Percentiles rank a stretch among this genome's conserved stretches.
phyloP scores from a whole-genome alignment of 1,140 invertebrate genomes.

The Drosophila burlai region DNA sequence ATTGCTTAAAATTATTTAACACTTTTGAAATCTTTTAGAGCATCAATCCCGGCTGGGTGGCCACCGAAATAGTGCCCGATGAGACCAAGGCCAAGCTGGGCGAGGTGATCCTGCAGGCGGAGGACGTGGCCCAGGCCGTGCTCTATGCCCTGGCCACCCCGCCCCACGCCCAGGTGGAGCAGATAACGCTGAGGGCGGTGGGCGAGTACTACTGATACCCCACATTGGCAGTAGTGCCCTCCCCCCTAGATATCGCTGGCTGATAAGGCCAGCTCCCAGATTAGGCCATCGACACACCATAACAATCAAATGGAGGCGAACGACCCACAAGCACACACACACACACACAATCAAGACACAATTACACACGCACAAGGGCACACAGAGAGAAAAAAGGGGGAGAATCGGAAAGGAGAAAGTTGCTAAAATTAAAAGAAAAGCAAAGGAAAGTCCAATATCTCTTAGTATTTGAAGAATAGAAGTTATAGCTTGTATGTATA shows the following conservation, averaged over 20 bases:
- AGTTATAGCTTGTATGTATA: background rate
- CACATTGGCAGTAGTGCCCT: background rate
- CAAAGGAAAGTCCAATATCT: background rate
- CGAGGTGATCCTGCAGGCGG: conserved; percentile 76
- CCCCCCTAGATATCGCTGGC: background rate
- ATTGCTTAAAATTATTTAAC: background rate
- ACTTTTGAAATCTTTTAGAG: conserved; percentile 63
- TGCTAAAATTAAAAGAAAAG: background rate
- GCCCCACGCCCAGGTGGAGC: conserved; percentile 87
- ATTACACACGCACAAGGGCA: background rate
- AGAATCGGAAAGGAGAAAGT: too few relatives aligned
- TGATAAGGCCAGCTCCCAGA: conserved; percentile 10
- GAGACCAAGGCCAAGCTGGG: conserved; percentile 54
- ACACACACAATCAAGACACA: conserved; percentile 4
- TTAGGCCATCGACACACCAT: conserved; percentile 65
- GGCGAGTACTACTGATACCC: conserved; percentile 79
- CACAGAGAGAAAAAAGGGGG: background rate
- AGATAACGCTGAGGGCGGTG: conserved; percentile 80
- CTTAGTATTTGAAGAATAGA: background rate
- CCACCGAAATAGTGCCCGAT: conserved; percentile 86
- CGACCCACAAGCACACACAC: conserved; percentile 17
- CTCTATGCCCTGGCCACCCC: conserved; percentile 87
- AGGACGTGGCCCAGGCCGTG: conserved; percentile 87
- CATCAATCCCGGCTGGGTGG: conserved; percentile 87
- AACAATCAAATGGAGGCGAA: conserved; percentile 59